phyloP scores from a whole-genome alignment of 2,113 vertebrate genomes.

The Benitochromis conjunctus region DNA sequence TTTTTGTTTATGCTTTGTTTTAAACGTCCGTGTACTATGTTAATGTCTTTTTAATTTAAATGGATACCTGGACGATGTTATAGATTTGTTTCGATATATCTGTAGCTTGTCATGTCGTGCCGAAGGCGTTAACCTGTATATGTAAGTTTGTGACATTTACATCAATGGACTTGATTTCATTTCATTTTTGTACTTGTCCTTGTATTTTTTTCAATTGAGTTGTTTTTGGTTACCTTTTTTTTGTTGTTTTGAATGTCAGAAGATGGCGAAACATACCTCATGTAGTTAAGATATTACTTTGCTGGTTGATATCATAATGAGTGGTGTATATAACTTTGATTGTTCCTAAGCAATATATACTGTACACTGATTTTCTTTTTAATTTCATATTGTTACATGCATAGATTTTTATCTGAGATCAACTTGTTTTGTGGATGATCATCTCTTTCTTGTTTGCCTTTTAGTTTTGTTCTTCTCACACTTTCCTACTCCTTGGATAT shows the following conservation, averaged over 20 bases:
- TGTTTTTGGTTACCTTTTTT: slow-evolving; percentile 3
- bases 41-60: slow-evolving; percentile 14
- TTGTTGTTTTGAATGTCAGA: slow-evolving; percentile 37
- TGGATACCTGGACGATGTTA: slow-evolving; percentile 14
- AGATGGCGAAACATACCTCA: slow-evolving; percentile 68
- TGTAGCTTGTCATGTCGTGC: slow-evolving; percentile 42
- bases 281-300: slow-evolving; percentile 54
- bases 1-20: slow-evolving; percentile 19
- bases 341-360: slow-evolving; percentile 76
- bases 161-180: neutral
- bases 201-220: neutral
- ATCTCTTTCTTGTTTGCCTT: slow-evolving; percentile 30
- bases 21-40: neutral
- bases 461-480: slow-evolving; percentile 28
- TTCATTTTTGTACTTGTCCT: neutral
- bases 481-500: slow-evolving; percentile 33
- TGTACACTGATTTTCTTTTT: slow-evolving; percentile 58
- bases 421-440: slow-evolving; percentile 30
- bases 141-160: slow-evolving; percentile 6
- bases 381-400: slow-evolving; percentile 60
- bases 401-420: slow-evolving; percentile 64
- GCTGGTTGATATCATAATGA: slow-evolving; percentile 38
- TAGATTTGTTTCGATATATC: slow-evolving; percentile 40
- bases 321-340: slow-evolving; percentile 52
- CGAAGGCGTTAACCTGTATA: neutral